Evolutionary conservation across 2,888 invertebrate species (phyloP), one percentile per base, ranked within the genome.

Genomic region (Apodemia duryi): DNA sequence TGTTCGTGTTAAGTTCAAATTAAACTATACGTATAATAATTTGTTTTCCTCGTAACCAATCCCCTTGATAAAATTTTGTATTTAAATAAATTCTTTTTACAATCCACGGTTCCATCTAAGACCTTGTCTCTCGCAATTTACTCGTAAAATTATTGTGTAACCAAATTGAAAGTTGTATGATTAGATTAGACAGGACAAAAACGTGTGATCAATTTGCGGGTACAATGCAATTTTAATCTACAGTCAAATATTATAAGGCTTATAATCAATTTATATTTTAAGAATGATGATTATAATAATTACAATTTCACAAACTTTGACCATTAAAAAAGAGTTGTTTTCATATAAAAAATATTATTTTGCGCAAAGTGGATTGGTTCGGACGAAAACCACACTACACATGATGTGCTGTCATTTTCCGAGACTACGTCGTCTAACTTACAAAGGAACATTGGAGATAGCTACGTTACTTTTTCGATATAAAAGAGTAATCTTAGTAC

Each of bases 401-500:
- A 21, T 21, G 51, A 7, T 51, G 61, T 38, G 61, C 64, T 43
- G 29, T 60, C 65, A 67, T 69, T 64, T 65, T 70, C 74, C 76
- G 70, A 71, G 73, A 71, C 78, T 76, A 76, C 71, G 68, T 72
- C 71, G 71, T 73, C 76, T 75, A 77, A 75, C 74, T 75, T 75
- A 76, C 73, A 79, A 79, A 81, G 77, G 77, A 80, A 77, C 75
- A 74, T 77, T 72, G 74, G 77, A 77, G 76, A 77, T 72, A 77
- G 73, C 79, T 79, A 77, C 77, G 74, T 77, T 77, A 57, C 57
- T 57, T 71, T 77, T 76, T 75, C 82, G 78, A 81, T 81, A 82
- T 78, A 80, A 79, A 80, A 80, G 81, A 82, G 80, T 79, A 79
- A 83, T 79, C 83, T 81, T 80, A 80, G 78, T 81, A 80, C 76